A percentile compares a stretch with the other conserved stretches of the same genome.
These are phyloP conservation scores for Neogale vison DNA, from an alignment of 2,113 vertebrate species.

Conservation along the genomic window DNA sequence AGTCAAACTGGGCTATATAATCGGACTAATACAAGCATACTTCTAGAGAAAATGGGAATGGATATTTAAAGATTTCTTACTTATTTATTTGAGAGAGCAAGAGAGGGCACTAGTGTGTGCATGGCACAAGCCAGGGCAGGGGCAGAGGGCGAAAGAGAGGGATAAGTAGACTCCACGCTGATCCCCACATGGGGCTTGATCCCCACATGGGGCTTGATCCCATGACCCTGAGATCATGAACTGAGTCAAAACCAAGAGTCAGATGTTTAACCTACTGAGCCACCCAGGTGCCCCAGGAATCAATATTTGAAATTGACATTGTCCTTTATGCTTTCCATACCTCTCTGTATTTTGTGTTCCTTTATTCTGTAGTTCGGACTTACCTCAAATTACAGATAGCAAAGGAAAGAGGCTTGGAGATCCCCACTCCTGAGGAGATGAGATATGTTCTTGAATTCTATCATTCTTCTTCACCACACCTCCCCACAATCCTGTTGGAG, in stretches of 20 bases:
- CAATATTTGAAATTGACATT: slow-evolving; percentile 22
- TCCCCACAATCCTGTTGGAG: not conserved
- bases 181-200: not conserved
- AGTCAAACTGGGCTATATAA: not conserved
- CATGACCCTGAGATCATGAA: not conserved
- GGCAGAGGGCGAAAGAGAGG: not conserved
- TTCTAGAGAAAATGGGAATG: slow-evolving; percentile 4
- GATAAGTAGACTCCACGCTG: not conserved
- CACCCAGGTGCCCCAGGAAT: not conserved
- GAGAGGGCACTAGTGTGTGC: fast-evolving
- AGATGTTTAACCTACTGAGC: not conserved
- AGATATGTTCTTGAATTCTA: slow-evolving; percentile 5
- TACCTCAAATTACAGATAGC: slow-evolving; percentile 14
- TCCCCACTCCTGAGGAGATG: not conserved
- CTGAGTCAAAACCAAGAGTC: not conserved
- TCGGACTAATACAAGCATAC: not conserved
- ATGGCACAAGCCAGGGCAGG: not conserved
- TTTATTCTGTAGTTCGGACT: not conserved
- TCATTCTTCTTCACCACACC: not conserved
- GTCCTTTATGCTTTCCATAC: not conserved
- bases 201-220: not conserved
- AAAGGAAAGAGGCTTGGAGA: not conserved
- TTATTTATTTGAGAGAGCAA: not conserved
- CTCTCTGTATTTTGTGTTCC: not conserved
- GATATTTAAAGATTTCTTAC: not conserved